Conservation (phyloP, 2,888 invertebrate genomes). For the Ischnus inquisitorius region DNA sequence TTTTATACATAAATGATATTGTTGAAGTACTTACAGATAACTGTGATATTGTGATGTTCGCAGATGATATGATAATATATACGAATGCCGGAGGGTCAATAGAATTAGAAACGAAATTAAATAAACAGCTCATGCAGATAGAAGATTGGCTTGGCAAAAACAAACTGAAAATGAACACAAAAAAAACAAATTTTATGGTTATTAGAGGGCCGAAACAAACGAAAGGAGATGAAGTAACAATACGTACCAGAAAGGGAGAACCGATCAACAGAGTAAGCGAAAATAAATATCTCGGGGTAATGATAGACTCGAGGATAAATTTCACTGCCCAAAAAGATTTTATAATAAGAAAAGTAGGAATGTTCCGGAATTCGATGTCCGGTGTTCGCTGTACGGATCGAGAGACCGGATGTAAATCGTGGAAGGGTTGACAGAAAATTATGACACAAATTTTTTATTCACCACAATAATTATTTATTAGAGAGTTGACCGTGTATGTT, state of each 20-base stretch:
- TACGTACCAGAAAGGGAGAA: not conserved
- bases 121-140: not conserved
- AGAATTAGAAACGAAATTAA: constrained; percentile 9
- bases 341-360: not conserved
- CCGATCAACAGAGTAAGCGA: not conserved
- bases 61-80: constrained; percentile 21
- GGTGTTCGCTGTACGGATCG: too few relatives aligned
- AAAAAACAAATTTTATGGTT: constrained; percentile 30
- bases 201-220: constrained; percentile 22
- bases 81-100: not conserved
- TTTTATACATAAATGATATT: too few relatives aligned
- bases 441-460: too few relatives aligned
- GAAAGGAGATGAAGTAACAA: not conserved
- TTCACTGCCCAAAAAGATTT: constrained; percentile 10
- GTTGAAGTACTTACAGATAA: constrained; percentile 24
- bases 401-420: too few relatives aligned
- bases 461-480: too few relatives aligned
- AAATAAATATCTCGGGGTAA: constrained; percentile 8
- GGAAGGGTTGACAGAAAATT: too few relatives aligned
- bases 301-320: constrained; percentile 7
- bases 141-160: constrained; percentile 15
- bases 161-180: constrained; percentile 30
- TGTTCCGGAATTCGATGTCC: too few relatives aligned
- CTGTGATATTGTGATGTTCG: constrained; percentile 15
- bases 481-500: too few relatives aligned